These are phyloP conservation scores for Mallotus villosus DNA, from an alignment of 2,797 vertebrate genomes.

Conservation along the genomic window DNA sequence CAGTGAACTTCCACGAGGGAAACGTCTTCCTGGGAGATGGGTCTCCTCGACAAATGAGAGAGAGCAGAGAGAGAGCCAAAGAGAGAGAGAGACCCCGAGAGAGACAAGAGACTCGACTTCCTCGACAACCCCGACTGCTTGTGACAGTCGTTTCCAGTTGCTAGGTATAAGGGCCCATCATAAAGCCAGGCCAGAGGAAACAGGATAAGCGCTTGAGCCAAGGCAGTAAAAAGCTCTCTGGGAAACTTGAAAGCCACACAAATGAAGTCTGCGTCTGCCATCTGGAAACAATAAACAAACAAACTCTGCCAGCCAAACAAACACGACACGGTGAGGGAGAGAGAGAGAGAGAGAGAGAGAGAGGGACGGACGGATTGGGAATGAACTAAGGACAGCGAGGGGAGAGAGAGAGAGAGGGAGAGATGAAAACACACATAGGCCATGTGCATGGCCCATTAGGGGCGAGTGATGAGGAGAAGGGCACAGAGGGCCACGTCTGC, in stretches of 20 bases:
- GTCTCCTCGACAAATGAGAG: background rate
- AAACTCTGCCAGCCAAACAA: constrained; percentile 80
- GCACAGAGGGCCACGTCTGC: constrained; percentile 60
- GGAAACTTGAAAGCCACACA: constrained; percentile 83
- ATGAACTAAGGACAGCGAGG: constrained; percentile 42
- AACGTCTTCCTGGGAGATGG: background rate
- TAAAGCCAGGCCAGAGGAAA: constrained; percentile 80
- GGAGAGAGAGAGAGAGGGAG: constrained; percentile 20
- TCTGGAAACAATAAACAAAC: constrained; percentile 89
- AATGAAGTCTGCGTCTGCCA: constrained; percentile 82
- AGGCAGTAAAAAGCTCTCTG: constrained; percentile 83
- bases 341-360: constrained; percentile 41
- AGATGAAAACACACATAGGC: constrained; percentile 58
- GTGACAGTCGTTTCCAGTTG: constrained; percentile 80
- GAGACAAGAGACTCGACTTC: constrained; percentile 12
- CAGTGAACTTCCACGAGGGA: background rate
- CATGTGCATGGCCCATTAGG: constrained; percentile 68
- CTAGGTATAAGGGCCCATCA: constrained; percentile 73
- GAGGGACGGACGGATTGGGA: constrained; percentile 37
- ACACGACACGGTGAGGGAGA: constrained; percentile 49
- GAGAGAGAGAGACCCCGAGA: background rate
- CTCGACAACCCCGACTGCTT: constrained; percentile 53
- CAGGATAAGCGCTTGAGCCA: constrained; percentile 81
- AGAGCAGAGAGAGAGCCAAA: background rate
- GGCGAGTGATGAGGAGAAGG: constrained; percentile 66